These are phyloP conservation scores for Pyrgilauda ruficollis DNA, from an alignment of 2,113 vertebrate species.

Conservation along the genomic window DNA sequence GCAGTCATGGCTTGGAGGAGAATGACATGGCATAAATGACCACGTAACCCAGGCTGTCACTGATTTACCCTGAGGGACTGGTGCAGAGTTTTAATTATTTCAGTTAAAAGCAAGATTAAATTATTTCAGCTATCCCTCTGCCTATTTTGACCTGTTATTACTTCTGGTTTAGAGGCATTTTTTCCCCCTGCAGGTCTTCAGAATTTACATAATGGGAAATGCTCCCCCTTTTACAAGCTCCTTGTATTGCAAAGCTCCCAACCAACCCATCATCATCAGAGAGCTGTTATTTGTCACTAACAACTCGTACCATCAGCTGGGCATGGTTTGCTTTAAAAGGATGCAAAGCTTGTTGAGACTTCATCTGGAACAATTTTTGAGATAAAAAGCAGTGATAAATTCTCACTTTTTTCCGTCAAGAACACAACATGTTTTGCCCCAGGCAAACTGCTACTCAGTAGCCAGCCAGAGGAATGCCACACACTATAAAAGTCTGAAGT, in stretches of 20 bases:
- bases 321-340: not conserved
- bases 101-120: not conserved
- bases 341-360: fast-evolving
- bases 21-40: not conserved
- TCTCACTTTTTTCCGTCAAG: not conserved
- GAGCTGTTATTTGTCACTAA: not conserved
- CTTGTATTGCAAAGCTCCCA: not conserved
- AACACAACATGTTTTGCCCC: fast-evolving
- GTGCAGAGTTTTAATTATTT: not conserved
- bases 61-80: not conserved
- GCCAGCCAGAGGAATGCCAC: not conserved
- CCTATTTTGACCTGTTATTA: not conserved
- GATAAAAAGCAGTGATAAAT: not conserved
- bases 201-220: not conserved
- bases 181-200: not conserved
- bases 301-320: not conserved
- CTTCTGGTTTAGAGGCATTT: not conserved
- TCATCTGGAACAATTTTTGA: not conserved
- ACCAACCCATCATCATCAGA: not conserved
- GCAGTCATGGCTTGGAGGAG: not conserved
- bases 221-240: not conserved
- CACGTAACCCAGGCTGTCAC: not conserved
- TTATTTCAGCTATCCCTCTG: not conserved
- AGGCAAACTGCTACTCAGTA: not conserved
- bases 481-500: not conserved